Conservation (phyloP, 2,888 invertebrate species). For the Chrysolina americana region DNA sequence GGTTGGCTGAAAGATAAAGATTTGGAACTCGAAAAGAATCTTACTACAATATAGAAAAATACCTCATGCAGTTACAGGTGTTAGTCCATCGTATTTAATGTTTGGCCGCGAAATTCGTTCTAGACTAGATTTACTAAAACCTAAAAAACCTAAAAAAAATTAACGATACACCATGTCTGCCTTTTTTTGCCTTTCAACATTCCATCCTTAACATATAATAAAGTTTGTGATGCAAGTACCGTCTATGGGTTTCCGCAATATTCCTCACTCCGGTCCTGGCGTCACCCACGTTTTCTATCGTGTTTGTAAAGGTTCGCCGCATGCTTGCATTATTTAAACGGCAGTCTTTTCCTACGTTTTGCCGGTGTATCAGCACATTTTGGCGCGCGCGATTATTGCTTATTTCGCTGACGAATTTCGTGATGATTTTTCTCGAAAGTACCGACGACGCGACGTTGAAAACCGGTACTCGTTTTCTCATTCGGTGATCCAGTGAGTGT, state of each 20-base stretch:
- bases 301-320: constrained; percentile 34
- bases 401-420: constrained; percentile 4
- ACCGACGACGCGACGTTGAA: background rate
- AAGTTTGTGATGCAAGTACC: too few relatives aligned
- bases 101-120: too few relatives aligned
- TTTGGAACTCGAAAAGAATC: too few relatives aligned
- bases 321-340: constrained; percentile 29
- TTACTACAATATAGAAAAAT: too few relatives aligned
- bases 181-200: too few relatives aligned
- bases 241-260: constrained; percentile 11
- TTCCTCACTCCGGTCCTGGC: constrained; percentile 29
- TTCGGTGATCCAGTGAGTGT: constrained; percentile 38
- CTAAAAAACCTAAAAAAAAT: too few relatives aligned
- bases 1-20: too few relatives aligned
- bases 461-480: constrained; percentile 3
- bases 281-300: constrained; percentile 35
- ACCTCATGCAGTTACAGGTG: too few relatives aligned
- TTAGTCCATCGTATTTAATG: too few relatives aligned
- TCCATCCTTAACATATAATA: too few relatives aligned
- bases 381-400: constrained; percentile 16
- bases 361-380: constrained; percentile 9
- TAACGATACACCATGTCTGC: too few relatives aligned
- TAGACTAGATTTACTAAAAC: too few relatives aligned
- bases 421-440: background rate
- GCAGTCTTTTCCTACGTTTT: constrained; percentile 38